Conservation (phyloP, 2,113 vertebrate species). For the Peromyscus polionotus region DNA sequence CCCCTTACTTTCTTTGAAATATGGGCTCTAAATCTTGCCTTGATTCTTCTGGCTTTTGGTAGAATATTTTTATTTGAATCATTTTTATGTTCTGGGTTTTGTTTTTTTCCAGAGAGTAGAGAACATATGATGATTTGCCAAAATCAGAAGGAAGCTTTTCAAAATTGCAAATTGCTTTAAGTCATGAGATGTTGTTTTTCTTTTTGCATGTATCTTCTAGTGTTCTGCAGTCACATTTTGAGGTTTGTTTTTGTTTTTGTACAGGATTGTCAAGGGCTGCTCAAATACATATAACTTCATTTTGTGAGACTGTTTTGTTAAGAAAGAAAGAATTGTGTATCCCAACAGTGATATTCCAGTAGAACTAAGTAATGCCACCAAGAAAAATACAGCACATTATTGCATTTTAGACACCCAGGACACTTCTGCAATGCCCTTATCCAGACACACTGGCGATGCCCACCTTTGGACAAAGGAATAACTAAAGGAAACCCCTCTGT, state of each 20-base stretch:
- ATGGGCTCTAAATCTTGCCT: constrained; percentile 76
- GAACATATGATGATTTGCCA: constrained; percentile 52
- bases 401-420: background rate
- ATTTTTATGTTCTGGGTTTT: constrained; percentile 65
- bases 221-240: constrained; percentile 36
- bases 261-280: background rate
- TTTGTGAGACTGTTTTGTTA: constrained; percentile 6
- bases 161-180: constrained; percentile 42
- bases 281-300: constrained; percentile 38
- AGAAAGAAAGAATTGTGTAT: background rate
- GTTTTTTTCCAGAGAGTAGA: constrained; percentile 36
- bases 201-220: background rate
- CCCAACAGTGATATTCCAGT: background rate
- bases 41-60: constrained; percentile 76
- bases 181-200: constrained; percentile 42
- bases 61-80: constrained; percentile 75
- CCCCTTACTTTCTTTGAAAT: constrained; percentile 84
- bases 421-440: background rate
- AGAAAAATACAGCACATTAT: background rate
- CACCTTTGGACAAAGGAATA: constrained; percentile 12
- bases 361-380: background rate
- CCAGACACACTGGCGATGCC: constrained; percentile 46
- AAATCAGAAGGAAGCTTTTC: constrained; percentile 66
- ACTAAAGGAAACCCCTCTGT: constrained; percentile 2
- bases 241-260: background rate